Base-by-base conservation (phyloP, 1,140 invertebrate species). In the Orchesella cincta region DNA sequence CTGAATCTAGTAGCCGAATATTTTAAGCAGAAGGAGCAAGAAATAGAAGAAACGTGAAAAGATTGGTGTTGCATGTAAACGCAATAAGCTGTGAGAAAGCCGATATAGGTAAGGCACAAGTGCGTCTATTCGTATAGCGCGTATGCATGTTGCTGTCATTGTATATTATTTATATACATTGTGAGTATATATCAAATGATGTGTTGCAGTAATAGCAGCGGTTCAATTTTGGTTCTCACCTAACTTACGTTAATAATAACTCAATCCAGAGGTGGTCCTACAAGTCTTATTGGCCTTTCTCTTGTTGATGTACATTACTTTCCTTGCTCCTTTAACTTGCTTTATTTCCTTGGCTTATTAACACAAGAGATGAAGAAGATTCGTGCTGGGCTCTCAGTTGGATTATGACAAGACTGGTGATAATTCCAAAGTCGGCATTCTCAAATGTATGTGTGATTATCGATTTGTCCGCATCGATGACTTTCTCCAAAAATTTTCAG, bases 321-420 rank as follows among this genome's bases (percentile, higher is more conserved):
- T 26, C 8, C 23, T n/a, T 16, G n/a, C 54, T 57, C n/a, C 14
- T 16, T 57, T 57, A 16, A 8, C 54, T 18, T 46, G 23, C n/a
- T 57, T 23, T 23, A 8, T 26, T 57, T 57, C 23, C 54, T 57
- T 57, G 54, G 54, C 54, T 57, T 57, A 57, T 57, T 57, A 57
- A 26, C 23, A n/a, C 23, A 26, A 26, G 54, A 57, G 54, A 57
- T 8, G n/a, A n/a, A 23, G 26, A 23, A 57, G 54, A 57, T 57
- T 12, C 54, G 5, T 57, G 54, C 54, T 57, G 54, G 23, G 54
- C 54, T 57, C 54, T 18, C 54, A 57, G 54, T 57, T 57, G 54
- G 54, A 57, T 57, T 57, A 57, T 57, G 54, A 57, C 54, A 57
- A 57, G 54, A 26, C 54, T 16, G 26, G 54, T 57, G 54, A 57